These are phyloP conservation scores for Trochalopteron elliotii DNA, from an alignment of 2,113 vertebrate genomes.

Conservation along the genomic window DNA sequence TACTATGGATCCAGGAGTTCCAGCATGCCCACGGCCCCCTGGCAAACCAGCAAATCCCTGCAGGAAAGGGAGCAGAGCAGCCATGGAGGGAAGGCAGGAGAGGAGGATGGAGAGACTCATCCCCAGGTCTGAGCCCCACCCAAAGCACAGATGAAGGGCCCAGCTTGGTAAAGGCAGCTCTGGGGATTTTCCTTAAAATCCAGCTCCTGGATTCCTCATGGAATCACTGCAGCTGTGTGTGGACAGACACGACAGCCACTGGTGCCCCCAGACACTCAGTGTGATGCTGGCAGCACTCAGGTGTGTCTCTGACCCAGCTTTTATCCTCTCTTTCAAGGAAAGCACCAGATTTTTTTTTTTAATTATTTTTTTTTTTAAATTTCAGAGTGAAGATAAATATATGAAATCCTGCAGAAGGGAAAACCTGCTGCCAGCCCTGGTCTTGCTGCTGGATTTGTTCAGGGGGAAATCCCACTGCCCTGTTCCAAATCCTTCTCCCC, in stretches of 20 bases:
- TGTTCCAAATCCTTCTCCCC: background rate
- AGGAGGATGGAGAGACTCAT: background rate
- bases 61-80: background rate
- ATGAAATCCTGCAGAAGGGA: background rate
- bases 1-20: constrained; percentile 78
- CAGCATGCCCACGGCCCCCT: constrained; percentile 73
- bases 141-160: background rate
- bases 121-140: background rate
- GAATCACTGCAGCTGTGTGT: fast-evolving
- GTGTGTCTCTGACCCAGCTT: background rate
- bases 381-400: background rate
- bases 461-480: background rate
- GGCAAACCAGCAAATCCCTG: constrained; percentile 79
- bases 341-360: background rate
- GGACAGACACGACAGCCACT: background rate
- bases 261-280: fast-evolving
- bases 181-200: background rate
- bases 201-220: background rate
- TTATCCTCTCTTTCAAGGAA: background rate
- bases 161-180: background rate
- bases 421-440: background rate
- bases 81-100: background rate
- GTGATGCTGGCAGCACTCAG: background rate
- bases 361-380: background rate
- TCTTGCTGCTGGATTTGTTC: background rate